Base-by-base conservation (phyloP, 2,113 vertebrate genomes). In the Nibea coibor region DNA sequence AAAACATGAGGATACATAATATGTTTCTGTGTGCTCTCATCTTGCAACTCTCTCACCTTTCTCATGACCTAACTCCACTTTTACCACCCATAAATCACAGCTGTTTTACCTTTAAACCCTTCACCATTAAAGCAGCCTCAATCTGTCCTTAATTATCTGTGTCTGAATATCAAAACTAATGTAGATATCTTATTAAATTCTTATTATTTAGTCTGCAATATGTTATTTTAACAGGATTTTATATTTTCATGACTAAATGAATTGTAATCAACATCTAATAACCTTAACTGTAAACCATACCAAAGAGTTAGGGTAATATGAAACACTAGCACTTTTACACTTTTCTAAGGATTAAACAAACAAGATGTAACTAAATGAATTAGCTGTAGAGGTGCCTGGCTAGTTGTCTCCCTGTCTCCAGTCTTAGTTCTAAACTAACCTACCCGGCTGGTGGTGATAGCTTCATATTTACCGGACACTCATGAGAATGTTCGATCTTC, bases 61-160 rank as follows among this genome's bases (percentile, higher is more conserved):
- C 53, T 39, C 47, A 72, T 74, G 64, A 76, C 66, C 56, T 42
- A 8, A 10, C 28, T 77, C 45, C 19, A 1, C 57, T 72, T 83
- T 68, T 15, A 45, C 15, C 28, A 54, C 6, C 35, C 2, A 5
- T 75, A 72, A 78, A 86, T 71, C 42, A 82, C 15, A 7, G 48
- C 22, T n/a, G 62, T n/a, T 73, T 77, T 26, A 39, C 24, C 54
- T 74, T 76, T 67, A 39, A 63, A 75, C 19, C 35, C 6, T 28
- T 57, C 31, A 56, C 5, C 39, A 20, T 14, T 35, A 24, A 20
- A 56, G 8, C 19, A 56, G 31, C 50, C 54, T 50, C 47, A 70
- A 5, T 75, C 51, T 53, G 10, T 53, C 22, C 26, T 50, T 59
- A 26, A 62, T 67, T 66, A 50, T 31, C 22, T 26, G 20, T 35